Evolutionary conservation across 2,888 invertebrate genomes (phyloP), one percentile per base, ranked within the genome.

Genomic region (Apocheima hispidaria): DNA sequence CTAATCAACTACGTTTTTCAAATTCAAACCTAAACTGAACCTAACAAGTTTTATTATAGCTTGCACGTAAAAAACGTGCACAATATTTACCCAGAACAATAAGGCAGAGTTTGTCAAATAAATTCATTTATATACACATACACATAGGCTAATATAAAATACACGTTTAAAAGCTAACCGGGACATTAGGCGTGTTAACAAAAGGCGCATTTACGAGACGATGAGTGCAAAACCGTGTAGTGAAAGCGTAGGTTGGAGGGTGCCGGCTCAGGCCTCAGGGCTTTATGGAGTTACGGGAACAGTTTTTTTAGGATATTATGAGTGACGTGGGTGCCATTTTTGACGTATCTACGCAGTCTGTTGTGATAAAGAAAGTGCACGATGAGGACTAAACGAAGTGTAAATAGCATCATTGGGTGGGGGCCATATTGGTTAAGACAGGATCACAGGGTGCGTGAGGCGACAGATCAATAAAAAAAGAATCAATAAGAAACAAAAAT

Each of bases 171-270:
- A 81, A 82, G 82, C 82, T 82, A 83, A 83, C 81, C 74, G 77
- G 59, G 67, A 78, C 84, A 77, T 82, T 78, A 82, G 75, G 72
- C 65, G 76, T 86, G 88, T 87, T 88, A 87, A 88, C 89, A 89
- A 87, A 89, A 88, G 88, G 77, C 84, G 81, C 87, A 77, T 88
- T 89, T 89, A 89, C 83, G 88, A 81, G 72, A 60, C 71, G 71
- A 73, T 80, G 82, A 89, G 90, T 89, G 89, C 75, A 84, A 88
- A 88, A 66, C 79, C 88, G 50, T 73, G 73, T 73, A 56, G 35
- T 38, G 50, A 40, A 40, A 44, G 21, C 44, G 44, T 44, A 48
- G 48, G 48, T 48, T n/a, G 20, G 43, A 58, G 63, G 53, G 62
- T 41, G 51, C 1, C 40, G 36, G 35, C 21, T n/a, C 1, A 40